Percentiles rank a stretch among this genome's conserved stretches.
Evolutionary conservation across 2,888 invertebrate species (phyloP).

Genomic region (Muschampia plurimacula): DNA sequence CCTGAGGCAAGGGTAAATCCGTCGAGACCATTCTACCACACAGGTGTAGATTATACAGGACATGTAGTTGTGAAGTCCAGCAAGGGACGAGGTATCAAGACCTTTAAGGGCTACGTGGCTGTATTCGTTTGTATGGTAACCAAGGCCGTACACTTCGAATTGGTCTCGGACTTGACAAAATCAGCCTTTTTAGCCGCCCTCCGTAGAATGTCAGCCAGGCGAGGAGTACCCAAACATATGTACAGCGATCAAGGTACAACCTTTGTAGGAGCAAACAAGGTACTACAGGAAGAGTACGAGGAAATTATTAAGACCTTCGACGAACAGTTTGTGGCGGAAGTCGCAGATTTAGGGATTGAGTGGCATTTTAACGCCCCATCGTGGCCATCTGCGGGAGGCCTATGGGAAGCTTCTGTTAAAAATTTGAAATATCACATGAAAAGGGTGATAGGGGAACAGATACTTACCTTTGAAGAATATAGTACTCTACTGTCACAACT

Average conservation of each 20-base stretch:
- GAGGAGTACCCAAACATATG: neutral
- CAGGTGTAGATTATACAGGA: constrained; percentile 1
- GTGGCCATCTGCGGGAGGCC: constrained; percentile 37
- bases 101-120: constrained; percentile 2
- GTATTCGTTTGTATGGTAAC: constrained; percentile 21
- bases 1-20: constrained; percentile 13
- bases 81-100: neutral
- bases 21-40: neutral
- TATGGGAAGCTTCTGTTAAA: constrained; percentile 42
- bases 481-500: constrained; percentile 42
- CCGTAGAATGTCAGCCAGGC: neutral
- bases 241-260: constrained; percentile 1
- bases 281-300: constrained; percentile 22
- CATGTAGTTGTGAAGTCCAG: neutral
- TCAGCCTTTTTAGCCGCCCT: constrained; percentile 20
- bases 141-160: constrained; percentile 6
- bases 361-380: constrained; percentile 43
- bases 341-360: constrained; percentile 28
- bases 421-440: constrained; percentile 35
- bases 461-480: constrained; percentile 42
- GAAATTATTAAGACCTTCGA: constrained; percentile 12
- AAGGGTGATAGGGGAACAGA: constrained; percentile 34
- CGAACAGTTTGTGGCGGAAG: constrained; percentile 22
- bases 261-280: constrained; percentile 35
- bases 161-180: neutral